These are phyloP conservation scores for Mythimna ferrago DNA, from an alignment of 2,888 invertebrate species.

Conservation along the genomic window DNA sequence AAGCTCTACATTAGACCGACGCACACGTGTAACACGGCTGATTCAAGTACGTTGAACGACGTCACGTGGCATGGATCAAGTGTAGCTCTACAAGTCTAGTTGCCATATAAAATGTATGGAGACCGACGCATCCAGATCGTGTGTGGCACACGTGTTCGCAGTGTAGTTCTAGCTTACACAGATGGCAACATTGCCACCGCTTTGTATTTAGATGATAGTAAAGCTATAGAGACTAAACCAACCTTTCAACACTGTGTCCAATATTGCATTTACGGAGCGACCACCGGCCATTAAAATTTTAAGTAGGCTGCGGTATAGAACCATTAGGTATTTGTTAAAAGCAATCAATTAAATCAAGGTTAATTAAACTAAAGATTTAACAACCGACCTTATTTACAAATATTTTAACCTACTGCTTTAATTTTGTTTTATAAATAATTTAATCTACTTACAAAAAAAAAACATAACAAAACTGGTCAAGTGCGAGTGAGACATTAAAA, in stretches of 20 bases:
- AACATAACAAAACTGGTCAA: too few species aligned
- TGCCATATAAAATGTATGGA: too few species aligned
- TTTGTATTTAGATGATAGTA: background rate
- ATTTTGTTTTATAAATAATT: too few species aligned
- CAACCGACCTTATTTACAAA: background rate
- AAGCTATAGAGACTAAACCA: background rate
- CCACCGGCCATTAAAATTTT: background rate
- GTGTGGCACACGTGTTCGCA: too few species aligned
- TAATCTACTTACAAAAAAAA: too few species aligned
- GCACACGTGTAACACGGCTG: too few species aligned
- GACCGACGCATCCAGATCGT: too few species aligned
- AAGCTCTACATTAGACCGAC: too few species aligned
- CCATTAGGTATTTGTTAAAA: background rate
- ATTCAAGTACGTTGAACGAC: too few species aligned
- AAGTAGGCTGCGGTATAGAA: background rate
- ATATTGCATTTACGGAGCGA: background rate
- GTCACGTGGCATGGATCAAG: too few species aligned
- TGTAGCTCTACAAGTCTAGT: too few species aligned
- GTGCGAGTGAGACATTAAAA: too few species aligned
- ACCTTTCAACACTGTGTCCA: background rate
- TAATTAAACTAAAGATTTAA: background rate
- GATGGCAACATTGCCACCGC: background rate
- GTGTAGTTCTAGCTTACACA: background rate
- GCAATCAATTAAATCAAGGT: conserved; percentile 1
- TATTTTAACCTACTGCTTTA: background rate